Evolutionary conservation across 2,888 invertebrate genomes (phyloP).

Genomic region (Trachelus tabidus): DNA sequence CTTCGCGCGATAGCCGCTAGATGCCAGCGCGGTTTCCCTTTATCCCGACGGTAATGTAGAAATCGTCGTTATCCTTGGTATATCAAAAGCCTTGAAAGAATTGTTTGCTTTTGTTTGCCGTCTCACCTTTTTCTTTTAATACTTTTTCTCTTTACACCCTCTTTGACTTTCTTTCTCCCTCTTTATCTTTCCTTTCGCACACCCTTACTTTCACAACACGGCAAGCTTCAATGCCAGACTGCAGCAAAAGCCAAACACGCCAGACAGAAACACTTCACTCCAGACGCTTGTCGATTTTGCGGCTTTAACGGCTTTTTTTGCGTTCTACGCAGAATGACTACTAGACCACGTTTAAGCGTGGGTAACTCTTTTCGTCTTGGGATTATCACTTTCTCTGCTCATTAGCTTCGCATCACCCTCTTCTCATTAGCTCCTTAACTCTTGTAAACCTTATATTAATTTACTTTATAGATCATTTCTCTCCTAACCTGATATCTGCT

Average conservation of each 20-base stretch:
- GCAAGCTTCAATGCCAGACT: slow-evolving; percentile 3
- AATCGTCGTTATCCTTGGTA: background rate
- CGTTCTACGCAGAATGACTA: background rate
- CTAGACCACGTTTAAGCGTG: background rate
- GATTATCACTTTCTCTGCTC: background rate
- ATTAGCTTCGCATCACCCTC: background rate
- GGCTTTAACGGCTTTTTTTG: slow-evolving; percentile 20
- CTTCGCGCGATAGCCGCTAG: background rate
- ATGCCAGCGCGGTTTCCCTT: background rate
- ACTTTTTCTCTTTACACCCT: background rate
- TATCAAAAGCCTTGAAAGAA: background rate
- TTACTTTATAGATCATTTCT: background rate
- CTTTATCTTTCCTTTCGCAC: background rate
- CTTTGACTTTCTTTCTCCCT: background rate
- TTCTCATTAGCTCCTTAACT: background rate
- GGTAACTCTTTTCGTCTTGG: background rate
- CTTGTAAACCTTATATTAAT: background rate
- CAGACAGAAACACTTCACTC: slow-evolving; percentile 34
- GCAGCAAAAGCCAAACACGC: slow-evolving; percentile 15
- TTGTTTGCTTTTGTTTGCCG: background rate
- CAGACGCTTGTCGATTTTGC: slow-evolving; percentile 36
- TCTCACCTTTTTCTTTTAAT: background rate
- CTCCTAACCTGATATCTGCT: background rate
- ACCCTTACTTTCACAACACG: slow-evolving; percentile 4
- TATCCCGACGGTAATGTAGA: background rate